Base-by-base conservation (phyloP, 2,113 vertebrate genomes). In the Hypomesus transpacificus region DNA sequence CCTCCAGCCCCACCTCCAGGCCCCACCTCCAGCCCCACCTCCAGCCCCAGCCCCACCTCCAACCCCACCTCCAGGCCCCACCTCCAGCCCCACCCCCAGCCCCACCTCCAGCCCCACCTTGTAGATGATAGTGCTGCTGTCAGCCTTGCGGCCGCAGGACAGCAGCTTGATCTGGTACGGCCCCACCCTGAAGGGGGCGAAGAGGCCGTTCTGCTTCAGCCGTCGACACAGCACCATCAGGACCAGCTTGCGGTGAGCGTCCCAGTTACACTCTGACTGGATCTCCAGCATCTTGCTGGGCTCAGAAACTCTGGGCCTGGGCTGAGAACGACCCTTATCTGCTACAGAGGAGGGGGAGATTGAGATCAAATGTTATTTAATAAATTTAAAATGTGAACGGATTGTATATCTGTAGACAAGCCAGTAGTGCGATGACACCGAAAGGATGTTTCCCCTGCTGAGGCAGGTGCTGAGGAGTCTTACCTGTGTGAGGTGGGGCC, bases 241-340 rank as follows among this genome's bases (percentile, higher is more conserved):
- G 69, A 97, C 68, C 70, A 73, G 62, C 7, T 72, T 92, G 65
- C 92, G 91, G 83, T 89, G 89, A 53, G 90, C 89, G 82, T 93
- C 89, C 96, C 94, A 95, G 80, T 89, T 90, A 86, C 95, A 95
- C 66, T 91, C 88, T 11, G 96, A 97, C 78, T 96, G 91, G 84
- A 98, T 95, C 86, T 98, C 92, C 63, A 96, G 92, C 80, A 95
- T 90, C 85, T 92, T 95, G 73, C 87, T 89, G 62, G 89, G 26
- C 28, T 63, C 60, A 17, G 60, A 0, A 34, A 21, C 60, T 34
- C 18, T n/a, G 22, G 60, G 13, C 60, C 26, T 24, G 24, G 28
- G 11, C 22, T 24, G 24, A 63, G 60, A 46, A 46, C 39, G 28
- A 63, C 26, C 17, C 60, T 63, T 34, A 17, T 18, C 28, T 63